phyloP scores from a whole-genome alignment of 2,113 vertebrate species.

The Alligator sinensis region DNA sequence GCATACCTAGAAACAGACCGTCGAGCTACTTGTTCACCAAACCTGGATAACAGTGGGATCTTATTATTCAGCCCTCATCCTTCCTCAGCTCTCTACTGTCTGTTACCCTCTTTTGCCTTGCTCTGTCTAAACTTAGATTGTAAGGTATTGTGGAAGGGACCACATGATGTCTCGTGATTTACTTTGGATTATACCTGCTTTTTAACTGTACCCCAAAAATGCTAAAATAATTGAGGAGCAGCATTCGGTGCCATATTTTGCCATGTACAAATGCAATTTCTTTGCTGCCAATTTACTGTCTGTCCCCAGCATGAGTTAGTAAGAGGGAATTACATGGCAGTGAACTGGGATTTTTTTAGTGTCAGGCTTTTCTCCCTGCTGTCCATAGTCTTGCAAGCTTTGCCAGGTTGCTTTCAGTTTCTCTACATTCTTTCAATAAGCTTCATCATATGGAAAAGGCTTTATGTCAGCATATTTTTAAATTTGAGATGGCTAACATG shows the following conservation, averaged over 20 bases:
- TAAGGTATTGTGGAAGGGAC: not conserved
- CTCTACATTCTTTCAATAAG: not conserved
- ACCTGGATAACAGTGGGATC: not conserved
- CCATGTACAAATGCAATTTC: not conserved
- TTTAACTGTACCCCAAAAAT: not conserved
- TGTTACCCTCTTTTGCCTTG: not conserved
- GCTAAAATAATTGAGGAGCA: not conserved
- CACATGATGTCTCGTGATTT: not conserved
- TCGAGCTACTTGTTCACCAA: not conserved
- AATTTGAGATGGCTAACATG: not conserved
- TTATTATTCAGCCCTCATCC: not conserved
- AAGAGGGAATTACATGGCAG: not conserved
- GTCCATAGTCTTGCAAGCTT: not conserved
- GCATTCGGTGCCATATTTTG: not conserved
- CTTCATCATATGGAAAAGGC: not conserved
- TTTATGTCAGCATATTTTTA: not conserved
- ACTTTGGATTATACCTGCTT: not conserved
- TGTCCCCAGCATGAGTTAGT: not conserved
- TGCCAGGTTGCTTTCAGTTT: not conserved
- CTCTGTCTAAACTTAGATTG: not conserved
- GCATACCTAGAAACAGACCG: not conserved
- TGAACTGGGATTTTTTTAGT: not conserved
- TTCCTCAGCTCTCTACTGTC: too few relatives aligned
- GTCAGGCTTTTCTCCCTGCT: not conserved
- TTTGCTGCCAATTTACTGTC: not conserved